phyloP scores from a whole-genome alignment of 2,888 invertebrate species.

The Agrochola circellaris region DNA sequence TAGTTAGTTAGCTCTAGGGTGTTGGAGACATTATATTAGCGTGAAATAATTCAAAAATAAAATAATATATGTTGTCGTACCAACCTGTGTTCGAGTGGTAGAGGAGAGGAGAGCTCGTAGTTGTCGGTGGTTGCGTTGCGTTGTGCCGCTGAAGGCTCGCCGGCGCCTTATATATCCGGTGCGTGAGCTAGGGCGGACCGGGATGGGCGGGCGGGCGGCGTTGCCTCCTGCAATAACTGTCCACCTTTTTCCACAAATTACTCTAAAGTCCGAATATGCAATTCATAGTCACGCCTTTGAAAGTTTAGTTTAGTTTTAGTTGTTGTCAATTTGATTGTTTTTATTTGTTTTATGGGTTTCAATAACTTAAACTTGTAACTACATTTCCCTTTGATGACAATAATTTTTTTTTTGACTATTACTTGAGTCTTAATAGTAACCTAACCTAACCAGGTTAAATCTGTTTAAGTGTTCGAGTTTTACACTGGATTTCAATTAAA shows the following conservation, averaged over 20 bases:
- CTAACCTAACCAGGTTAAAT: too few species aligned
- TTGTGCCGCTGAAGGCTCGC: conserved; percentile 76
- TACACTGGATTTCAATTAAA: background rate
- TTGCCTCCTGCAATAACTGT: conserved; percentile 56
- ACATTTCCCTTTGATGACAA: background rate
- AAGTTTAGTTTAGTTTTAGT: background rate
- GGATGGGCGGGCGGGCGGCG: conserved; percentile 62
- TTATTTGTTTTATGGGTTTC: background rate
- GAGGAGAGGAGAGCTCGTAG: conserved; percentile 72
- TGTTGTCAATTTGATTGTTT: background rate
- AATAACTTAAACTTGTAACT: background rate
- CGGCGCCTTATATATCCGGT: conserved; percentile 81
- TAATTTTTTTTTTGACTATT: background rate
- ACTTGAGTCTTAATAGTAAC: too few species aligned
- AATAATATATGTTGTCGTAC: conserved; percentile 57
- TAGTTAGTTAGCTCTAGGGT: too few species aligned
- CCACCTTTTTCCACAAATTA: conserved; percentile 52
- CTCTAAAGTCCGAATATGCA: conserved; percentile 30
- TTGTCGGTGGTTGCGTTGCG: conserved; percentile 77
- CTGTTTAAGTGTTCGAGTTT: background rate
- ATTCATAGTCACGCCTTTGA: conserved; percentile 15
- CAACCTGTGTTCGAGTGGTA: conserved; percentile 72
- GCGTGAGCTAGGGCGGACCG: conserved; percentile 64
- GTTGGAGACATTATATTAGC: too few species aligned
- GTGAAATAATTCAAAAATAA: background rate